Conservation (phyloP, 64 coral and sea anemone genomes). For the Porites australiensis region DNA sequence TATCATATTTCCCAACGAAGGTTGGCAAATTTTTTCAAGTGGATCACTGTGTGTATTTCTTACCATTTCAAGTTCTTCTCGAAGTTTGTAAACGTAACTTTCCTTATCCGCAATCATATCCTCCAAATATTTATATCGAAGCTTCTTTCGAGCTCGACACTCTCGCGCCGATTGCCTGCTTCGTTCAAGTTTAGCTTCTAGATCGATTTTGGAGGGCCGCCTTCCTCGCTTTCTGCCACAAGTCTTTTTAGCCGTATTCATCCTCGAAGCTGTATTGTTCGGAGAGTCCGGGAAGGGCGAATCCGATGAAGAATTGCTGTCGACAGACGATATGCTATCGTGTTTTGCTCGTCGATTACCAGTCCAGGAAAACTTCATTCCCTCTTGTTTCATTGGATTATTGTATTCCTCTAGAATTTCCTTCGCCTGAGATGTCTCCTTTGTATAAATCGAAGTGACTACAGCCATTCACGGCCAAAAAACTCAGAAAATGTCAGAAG, state of each 20-base stretch:
- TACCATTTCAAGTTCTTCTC: conserved; percentile 96
- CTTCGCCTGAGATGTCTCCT: conserved; percentile 57
- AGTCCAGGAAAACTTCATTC: conserved; percentile 69
- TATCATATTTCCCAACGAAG: conserved; percentile 3
- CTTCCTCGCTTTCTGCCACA: conserved; percentile 92
- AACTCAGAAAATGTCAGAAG: not conserved
- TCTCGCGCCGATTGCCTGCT: conserved; percentile 97
- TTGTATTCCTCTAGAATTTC: conserved; percentile 74
- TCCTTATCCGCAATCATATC: conserved; percentile 94
- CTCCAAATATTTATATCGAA: conserved; percentile 89
- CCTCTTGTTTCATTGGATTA: conserved; percentile 52
- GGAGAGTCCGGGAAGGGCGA: conserved; percentile 75
- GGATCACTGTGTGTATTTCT: not conserved
- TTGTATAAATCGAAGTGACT: not conserved
- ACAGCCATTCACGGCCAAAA: conserved; percentile 32
- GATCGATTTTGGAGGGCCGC: conserved; percentile 97
- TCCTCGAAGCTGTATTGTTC: conserved; percentile 41
- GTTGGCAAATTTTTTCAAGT: conserved; percentile 7
- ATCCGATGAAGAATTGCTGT: conserved; percentile 93
- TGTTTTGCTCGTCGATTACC: conserved; percentile 85
- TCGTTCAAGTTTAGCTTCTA: conserved; percentile 98
- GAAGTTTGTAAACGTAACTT: conserved; percentile 81
- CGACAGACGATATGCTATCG: conserved; percentile 98
- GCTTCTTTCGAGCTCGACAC: conserved; percentile 95
- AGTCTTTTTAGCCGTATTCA: conserved; percentile 73